Evolutionary conservation across 64 coral and sea anemone genomes (phyloP).

Genomic region (Platygyra sinensis): DNA sequence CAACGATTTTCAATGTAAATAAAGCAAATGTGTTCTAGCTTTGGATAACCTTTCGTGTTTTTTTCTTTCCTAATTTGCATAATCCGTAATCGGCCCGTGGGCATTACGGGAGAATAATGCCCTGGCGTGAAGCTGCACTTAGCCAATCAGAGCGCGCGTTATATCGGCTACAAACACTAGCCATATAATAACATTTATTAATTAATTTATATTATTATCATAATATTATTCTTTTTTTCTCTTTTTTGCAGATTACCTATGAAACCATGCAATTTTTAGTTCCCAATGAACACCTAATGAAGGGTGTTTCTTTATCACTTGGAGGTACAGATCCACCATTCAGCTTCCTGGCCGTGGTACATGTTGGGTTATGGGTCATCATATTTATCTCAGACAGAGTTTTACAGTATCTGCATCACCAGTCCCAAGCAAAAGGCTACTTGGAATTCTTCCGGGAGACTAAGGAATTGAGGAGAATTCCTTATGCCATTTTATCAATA

Average conservation of each 20-base stretch:
- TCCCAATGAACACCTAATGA: constrained; percentile 9
- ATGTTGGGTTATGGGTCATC: constrained; percentile 79
- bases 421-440: constrained; percentile 78
- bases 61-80: too few relatives aligned
- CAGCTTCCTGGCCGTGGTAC: constrained; percentile 74
- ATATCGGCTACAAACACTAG: too few relatives aligned
- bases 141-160: too few relatives aligned
- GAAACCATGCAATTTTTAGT: constrained; percentile 78
- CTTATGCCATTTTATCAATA: constrained; percentile 60
- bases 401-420: constrained; percentile 69
- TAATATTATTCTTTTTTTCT: not conserved
- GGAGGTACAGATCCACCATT: constrained; percentile 84
- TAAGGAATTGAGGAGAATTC: constrained; percentile 77
- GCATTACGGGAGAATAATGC: too few relatives aligned
- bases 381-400: constrained; percentile 79
- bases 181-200: too few relatives aligned
- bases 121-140: too few relatives aligned
- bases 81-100: too few relatives aligned
- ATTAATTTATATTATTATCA: too few relatives aligned
- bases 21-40: too few relatives aligned
- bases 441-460: constrained; percentile 89
- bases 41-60: too few relatives aligned
- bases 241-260: constrained; percentile 61
- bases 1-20: too few relatives aligned
- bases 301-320: not conserved